Percentiles rank a stretch among this genome's conserved stretches.
Conservation (phyloP, 1,140 invertebrate genomes). For the Brachionus plicatilis region DNA sequence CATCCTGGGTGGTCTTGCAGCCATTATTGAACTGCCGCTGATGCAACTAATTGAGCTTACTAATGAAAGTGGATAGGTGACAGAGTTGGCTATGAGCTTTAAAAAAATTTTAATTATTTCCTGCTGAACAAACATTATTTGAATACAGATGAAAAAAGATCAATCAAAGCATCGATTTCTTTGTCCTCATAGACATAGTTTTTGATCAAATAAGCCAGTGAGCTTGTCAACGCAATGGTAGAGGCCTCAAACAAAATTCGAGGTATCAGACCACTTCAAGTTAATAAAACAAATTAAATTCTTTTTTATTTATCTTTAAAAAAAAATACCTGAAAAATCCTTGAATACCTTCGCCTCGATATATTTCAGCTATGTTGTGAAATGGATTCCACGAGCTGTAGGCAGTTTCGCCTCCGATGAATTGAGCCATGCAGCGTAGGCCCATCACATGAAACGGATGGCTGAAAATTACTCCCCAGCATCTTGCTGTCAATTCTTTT, state of each 20-base stretch:
- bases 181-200: not conserved
- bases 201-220: constrained; percentile 5
- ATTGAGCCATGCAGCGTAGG: constrained; percentile 36
- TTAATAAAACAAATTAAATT: not conserved
- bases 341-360: not conserved
- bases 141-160: constrained; percentile 12
- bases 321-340: constrained; percentile 35
- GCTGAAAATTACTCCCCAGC: constrained; percentile 22
- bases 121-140: not conserved
- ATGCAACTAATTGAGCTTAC: constrained; percentile 30
- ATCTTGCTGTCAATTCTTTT: not conserved
- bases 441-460: constrained; percentile 39
- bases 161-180: constrained; percentile 29
- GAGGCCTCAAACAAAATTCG: constrained; percentile 33
- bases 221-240: constrained; percentile 19
- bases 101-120: not conserved
- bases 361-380: constrained; percentile 35
- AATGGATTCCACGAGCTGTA: constrained; percentile 38
- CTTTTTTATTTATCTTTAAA: not conserved
- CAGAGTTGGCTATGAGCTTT: not conserved
- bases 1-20: constrained; percentile 18
- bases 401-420: constrained; percentile 36
- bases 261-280: constrained; percentile 23
- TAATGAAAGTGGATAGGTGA: constrained; percentile 30
- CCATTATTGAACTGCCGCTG: not conserved